Conservation (phyloP, 2,797 vertebrate species). For the Oryzias dopingdopingensis region DNA sequence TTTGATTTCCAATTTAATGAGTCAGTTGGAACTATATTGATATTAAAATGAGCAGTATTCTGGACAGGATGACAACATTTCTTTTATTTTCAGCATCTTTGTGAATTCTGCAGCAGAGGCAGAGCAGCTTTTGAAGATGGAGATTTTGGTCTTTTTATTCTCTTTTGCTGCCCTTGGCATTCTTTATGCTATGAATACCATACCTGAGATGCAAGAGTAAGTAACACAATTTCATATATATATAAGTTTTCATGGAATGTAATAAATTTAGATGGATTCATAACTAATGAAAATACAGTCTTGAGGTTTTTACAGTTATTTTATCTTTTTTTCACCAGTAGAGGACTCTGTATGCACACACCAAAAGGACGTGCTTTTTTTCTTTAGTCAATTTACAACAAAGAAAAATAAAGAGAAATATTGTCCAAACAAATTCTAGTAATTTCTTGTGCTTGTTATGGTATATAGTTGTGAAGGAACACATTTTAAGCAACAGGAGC, state of each 20-base stretch:
- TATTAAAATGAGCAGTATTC: slow-evolving; percentile 1
- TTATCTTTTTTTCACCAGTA: slow-evolving; percentile 50
- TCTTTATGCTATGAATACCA: slow-evolving; percentile 78
- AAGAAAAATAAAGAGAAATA: no score
- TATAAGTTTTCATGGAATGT: no score
- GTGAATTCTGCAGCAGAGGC: slow-evolving; percentile 17
- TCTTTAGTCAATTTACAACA: no score
- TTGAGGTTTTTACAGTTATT: not conserved
- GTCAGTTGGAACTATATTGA: not conserved
- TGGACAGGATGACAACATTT: not conserved
- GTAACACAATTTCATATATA: slow-evolving; percentile 48
- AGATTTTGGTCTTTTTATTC: slow-evolving; percentile 76
- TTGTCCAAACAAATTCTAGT: no score
- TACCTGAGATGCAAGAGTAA: slow-evolving; percentile 82
- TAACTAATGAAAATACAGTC: no score
- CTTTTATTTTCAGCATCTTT: slow-evolving; percentile 26
- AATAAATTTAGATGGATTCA: no score
- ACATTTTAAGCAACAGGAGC: no score
- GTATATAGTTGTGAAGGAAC: no score
- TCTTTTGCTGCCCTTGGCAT: slow-evolving; percentile 83
- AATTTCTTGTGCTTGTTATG: no score
- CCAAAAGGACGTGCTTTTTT: not conserved
- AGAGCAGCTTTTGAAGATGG: slow-evolving; percentile 50
- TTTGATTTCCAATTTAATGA: not conserved
- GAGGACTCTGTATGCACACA: slow-evolving; percentile 60